These are phyloP conservation scores for Pteronotus mesoamericanus DNA, from an alignment of 2,797 vertebrate species.

Conservation along the genomic window DNA sequence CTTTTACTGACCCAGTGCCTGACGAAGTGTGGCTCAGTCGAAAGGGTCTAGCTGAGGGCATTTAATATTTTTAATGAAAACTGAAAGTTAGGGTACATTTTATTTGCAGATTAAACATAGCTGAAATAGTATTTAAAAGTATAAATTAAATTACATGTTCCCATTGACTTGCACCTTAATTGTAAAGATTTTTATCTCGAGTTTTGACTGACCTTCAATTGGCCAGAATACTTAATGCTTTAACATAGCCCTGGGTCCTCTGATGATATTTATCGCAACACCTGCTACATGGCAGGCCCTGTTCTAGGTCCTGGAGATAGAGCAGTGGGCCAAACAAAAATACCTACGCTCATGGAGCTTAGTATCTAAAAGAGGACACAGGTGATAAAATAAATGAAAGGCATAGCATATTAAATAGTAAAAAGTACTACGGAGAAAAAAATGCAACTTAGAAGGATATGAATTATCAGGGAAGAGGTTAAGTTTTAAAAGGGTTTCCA, in stretches of 20 bases:
- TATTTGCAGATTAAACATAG: background rate
- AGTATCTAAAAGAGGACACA: background rate
- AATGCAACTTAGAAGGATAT: background rate
- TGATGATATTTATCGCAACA: background rate
- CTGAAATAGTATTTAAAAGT: background rate
- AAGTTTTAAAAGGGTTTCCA: background rate
- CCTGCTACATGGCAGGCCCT: background rate
- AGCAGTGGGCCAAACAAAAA: background rate
- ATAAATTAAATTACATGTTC: background rate
- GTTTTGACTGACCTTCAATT: background rate
- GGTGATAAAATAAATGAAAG: background rate
- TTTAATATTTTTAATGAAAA: slow-evolving; percentile 10
- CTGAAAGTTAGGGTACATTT: background rate
- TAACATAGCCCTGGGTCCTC: background rate
- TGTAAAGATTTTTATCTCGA: background rate
- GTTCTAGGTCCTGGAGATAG: background rate
- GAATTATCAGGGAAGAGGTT: background rate
- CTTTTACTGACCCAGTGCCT: background rate
- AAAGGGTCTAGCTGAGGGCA: background rate
- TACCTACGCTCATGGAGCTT: background rate
- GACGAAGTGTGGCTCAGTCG: background rate
- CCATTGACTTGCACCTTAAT: background rate
- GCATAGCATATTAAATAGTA: background rate
- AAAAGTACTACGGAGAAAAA: background rate
- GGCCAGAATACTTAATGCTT: background rate